Percentiles rank a stretch among this genome's conserved stretches.
phyloP scores from a whole-genome alignment of 1,140 invertebrate genomes.

The Drosophila asahinai region DNA sequence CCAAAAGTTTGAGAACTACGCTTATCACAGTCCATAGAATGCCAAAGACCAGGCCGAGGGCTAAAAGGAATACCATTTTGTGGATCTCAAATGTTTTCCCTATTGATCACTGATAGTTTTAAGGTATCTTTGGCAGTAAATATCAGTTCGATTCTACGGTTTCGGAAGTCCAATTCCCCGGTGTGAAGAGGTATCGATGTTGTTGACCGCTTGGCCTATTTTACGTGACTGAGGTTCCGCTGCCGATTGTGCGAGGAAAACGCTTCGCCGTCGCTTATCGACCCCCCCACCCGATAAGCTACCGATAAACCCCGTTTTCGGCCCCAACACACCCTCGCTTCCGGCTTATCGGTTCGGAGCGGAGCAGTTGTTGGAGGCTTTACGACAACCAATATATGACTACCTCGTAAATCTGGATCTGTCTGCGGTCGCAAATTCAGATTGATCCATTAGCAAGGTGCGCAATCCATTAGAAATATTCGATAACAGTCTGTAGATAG shows the following conservation, averaged over 20 bases:
- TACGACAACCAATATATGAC: slow-evolving; percentile 26
- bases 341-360: slow-evolving; percentile 8
- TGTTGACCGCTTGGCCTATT: slow-evolving; percentile 20
- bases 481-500: slow-evolving; percentile 17
- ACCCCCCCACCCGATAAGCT: slow-evolving; percentile 23
- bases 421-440: slow-evolving; percentile 38
- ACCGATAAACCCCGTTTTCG: slow-evolving; percentile 23
- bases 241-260: slow-evolving; percentile 11
- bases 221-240: slow-evolving; percentile 18
- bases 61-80: slow-evolving; percentile 48
- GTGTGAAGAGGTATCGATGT: neutral
- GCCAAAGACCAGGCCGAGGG: slow-evolving; percentile 32
- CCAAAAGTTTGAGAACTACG: slow-evolving; percentile 49
- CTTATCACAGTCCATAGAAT: slow-evolving; percentile 25
- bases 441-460: slow-evolving; percentile 36
- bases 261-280: slow-evolving; percentile 16
- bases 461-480: slow-evolving; percentile 12
- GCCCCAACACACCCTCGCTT: slow-evolving; percentile 3
- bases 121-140: no score
- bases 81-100: neutral
- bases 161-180: neutral
- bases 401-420: slow-evolving; percentile 56
- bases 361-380: slow-evolving; percentile 2
- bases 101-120: neutral
- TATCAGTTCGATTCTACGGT: neutral